Percentiles rank a stretch among this genome's conserved stretches.
These are phyloP conservation scores for Drosophila kokeensis DNA, from an alignment of 2,888 invertebrate species.

Conservation along the genomic window DNA sequence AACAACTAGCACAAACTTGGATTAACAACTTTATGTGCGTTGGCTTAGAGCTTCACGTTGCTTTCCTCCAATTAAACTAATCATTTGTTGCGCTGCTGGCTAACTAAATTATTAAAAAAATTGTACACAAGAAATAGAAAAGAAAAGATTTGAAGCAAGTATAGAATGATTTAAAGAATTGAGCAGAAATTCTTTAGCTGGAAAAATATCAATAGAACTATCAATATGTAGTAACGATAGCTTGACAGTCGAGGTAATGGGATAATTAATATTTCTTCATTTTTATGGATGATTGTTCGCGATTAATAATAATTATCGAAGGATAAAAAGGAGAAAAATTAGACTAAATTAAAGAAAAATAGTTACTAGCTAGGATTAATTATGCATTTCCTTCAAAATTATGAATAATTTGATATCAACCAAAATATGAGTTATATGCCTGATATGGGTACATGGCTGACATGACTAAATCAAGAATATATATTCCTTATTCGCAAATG, in stretches of 20 bases:
- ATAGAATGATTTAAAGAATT: not conserved
- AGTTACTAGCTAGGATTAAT: not conserved
- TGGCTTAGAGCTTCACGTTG: not conserved
- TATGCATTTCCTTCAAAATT: not conserved
- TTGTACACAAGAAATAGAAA: not conserved
- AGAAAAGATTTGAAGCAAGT: not conserved
- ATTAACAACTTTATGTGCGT: constrained; percentile 34
- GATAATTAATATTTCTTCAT: not conserved
- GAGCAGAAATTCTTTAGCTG: not conserved
- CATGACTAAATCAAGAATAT: too few relatives aligned
- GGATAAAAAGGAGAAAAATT: not conserved
- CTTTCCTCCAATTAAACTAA: constrained; percentile 13
- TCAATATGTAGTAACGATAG: not conserved
- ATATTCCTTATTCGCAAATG: not conserved
- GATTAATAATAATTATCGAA: not conserved
- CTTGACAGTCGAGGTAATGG: not conserved
- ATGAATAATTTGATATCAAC: not conserved
- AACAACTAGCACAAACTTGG: constrained; percentile 25
- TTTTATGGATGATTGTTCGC: not conserved
- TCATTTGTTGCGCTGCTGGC: constrained; percentile 6
- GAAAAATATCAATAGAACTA: too few relatives aligned
- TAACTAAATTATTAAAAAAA: constrained; percentile 15
- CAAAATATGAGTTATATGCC: not conserved
- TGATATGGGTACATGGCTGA: too few relatives aligned
- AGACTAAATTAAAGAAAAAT: too few relatives aligned